Base-by-base conservation (phyloP, 2,888 invertebrate species). In the Hemaris fuciformis region DNA sequence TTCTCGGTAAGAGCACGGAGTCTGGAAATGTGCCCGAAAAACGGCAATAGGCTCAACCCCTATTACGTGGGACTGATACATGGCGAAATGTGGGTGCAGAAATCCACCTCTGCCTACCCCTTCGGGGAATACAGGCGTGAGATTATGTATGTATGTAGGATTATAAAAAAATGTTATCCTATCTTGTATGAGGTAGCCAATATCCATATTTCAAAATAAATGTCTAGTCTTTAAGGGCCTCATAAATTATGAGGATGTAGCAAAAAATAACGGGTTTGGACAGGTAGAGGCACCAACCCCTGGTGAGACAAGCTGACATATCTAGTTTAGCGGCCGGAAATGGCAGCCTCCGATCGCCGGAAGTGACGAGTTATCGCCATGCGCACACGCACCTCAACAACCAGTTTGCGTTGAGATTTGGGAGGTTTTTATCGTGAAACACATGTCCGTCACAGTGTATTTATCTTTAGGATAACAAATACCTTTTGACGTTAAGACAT, bases 251-350 rank as follows among this genome's bases (percentile, higher is more conserved):
- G n/a, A 46, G n/a, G n/a, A n/a, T n/a, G n/a, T n/a, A n/a, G 22
- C 13, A 5, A 10, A 31, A 31, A 27, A 31, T 53, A 53, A 31
- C 31, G 31, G 31, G 18, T 15, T n/a, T 18, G 27, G 27, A 15
- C 53, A 27, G 31, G 53, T 53, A 53, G 15, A 31, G 18, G 31
- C 18, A 18, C 15, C 27, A 27, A 31, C 27, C 31, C 18, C 27
- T 62, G 68, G 67, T 71, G 66, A 67, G 67, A 70, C 64, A 68
- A 68, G 66, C 61, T 59, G 62, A 66, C 25, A 65, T 69, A 75
- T 75, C 72, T 77, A 74, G 43, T 76, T 77, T 79, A 75, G 79
- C 82, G 80, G 75, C 79, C 82, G 83, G 83, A 84, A 79, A 76
- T 79, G 75, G 73, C 73, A 81, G 79, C 74, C 77, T 81, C 75